Conservation (phyloP, 92 coral and sea anemone species). For the Actinostola sp. region DNA sequence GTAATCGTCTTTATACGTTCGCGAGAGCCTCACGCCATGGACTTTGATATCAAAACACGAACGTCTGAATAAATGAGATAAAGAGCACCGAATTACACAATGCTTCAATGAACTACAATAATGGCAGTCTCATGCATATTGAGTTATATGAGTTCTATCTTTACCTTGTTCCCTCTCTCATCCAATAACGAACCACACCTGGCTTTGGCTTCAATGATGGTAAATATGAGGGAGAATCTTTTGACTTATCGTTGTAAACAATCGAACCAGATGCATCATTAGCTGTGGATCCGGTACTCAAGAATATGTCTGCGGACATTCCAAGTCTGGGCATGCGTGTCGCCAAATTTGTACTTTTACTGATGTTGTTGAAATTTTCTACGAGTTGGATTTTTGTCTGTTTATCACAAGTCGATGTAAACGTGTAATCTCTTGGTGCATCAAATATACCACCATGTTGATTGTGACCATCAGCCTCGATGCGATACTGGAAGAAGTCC, state of each 20-base stretch:
- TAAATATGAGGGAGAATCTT: conserved; percentile 29
- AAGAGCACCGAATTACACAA: background rate
- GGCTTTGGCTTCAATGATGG: conserved; percentile 38
- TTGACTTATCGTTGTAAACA: conserved; percentile 38
- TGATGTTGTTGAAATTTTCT: conserved; percentile 46
- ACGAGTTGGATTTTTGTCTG: conserved; percentile 50
- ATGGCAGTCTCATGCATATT: no score
- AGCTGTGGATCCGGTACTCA: conserved; percentile 29
- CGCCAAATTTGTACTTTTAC: conserved; percentile 37
- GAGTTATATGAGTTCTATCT: background rate
- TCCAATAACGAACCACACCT: conserved; percentile 63
- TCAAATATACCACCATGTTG: conserved; percentile 73
- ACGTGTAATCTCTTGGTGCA: conserved; percentile 50
- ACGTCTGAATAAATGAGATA: conserved; percentile 23
- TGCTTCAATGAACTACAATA: no score
- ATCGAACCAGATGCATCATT: conserved; percentile 58
- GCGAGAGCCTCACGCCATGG: conserved; percentile 32
- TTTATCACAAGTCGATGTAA: conserved; percentile 52
- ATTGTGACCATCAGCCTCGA: conserved; percentile 58
- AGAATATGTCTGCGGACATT: conserved; percentile 21
- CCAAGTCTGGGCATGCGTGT: conserved; percentile 70
- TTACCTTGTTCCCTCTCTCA: conserved; percentile 73
- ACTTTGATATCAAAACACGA: conserved; percentile 56
- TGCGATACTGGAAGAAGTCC: conserved; percentile 64
- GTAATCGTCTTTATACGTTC: conserved; percentile 18